Evolutionary conservation across 2,113 vertebrate genomes (phyloP).

Genomic region (Turdus rufiventris): DNA sequence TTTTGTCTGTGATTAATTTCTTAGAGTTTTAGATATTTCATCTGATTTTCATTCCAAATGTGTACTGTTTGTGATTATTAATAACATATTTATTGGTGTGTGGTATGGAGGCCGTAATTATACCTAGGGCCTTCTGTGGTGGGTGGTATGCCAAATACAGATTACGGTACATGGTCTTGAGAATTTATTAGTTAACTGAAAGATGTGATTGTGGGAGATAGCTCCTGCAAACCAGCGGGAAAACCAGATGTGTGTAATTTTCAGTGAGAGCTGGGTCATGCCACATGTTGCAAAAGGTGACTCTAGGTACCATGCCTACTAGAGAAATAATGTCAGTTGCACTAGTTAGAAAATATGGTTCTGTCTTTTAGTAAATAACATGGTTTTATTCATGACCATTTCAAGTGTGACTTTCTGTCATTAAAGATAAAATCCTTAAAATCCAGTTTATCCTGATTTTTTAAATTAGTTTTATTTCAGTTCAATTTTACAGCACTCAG

Average conservation of each 20-base stretch:
- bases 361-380: not conserved
- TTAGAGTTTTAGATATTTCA: not conserved
- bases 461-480: not conserved
- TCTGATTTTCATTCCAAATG: not conserved
- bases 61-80: not conserved
- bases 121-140: not conserved
- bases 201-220: not conserved
- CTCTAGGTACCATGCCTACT: not conserved
- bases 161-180: not conserved
- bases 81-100: not conserved
- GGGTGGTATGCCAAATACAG: not conserved
- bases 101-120: not conserved
- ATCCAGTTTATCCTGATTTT: not conserved
- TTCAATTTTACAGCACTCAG: not conserved
- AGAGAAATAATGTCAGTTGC: not conserved
- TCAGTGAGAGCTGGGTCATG: not conserved
- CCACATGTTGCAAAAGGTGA: not conserved
- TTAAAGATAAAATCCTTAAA: not conserved
- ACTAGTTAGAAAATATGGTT: not conserved
- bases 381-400: not conserved
- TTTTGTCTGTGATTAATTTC: not conserved
- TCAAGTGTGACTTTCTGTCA: not conserved
- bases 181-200: not conserved
- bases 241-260: not conserved
- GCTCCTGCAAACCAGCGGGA: not conserved